These are phyloP conservation scores for Salvator merianae DNA, from an alignment of 2,113 vertebrate species.

Conservation along the genomic window DNA sequence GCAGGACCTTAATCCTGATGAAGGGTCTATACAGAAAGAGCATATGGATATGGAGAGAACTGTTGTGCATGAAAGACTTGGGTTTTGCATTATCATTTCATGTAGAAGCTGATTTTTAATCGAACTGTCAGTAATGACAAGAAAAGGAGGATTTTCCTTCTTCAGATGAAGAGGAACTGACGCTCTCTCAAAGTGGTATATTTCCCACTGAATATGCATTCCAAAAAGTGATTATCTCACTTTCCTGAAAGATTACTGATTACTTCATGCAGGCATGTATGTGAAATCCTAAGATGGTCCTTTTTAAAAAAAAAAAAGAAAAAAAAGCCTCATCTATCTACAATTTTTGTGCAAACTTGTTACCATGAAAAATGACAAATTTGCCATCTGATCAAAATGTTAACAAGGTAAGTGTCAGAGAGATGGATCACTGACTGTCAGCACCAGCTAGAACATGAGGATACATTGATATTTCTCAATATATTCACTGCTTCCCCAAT, in stretches of 20 bases:
- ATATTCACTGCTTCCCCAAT: slow-evolving; percentile 82
- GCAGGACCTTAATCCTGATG: no score
- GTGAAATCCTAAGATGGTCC: slow-evolving; percentile 61
- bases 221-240: slow-evolving; percentile 76
- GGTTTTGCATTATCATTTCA: slow-evolving; percentile 56
- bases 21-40: no score
- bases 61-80: slow-evolving; percentile 44
- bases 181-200: slow-evolving; percentile 60
- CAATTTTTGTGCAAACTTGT: slow-evolving; percentile 82
- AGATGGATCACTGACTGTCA: slow-evolving; percentile 91
- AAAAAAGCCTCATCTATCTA: slow-evolving; percentile 72
- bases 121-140: slow-evolving; percentile 66
- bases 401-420: slow-evolving; percentile 92
- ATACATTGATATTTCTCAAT: slow-evolving; percentile 92
- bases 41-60: slow-evolving; percentile 43
- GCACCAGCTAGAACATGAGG: slow-evolving; percentile 83
- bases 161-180: slow-evolving; percentile 76
- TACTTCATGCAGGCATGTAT: slow-evolving; percentile 53
- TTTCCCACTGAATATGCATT: slow-evolving; percentile 71
- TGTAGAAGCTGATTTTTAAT: slow-evolving; percentile 65
- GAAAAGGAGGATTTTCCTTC: slow-evolving; percentile 55
- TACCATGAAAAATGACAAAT: slow-evolving; percentile 88
- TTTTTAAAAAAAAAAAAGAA: slow-evolving; percentile 26
- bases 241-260: slow-evolving; percentile 76
- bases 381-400: slow-evolving; percentile 91